phyloP scores from a whole-genome alignment of 2,113 vertebrate species.

The Hemibagrus wyckioides region DNA sequence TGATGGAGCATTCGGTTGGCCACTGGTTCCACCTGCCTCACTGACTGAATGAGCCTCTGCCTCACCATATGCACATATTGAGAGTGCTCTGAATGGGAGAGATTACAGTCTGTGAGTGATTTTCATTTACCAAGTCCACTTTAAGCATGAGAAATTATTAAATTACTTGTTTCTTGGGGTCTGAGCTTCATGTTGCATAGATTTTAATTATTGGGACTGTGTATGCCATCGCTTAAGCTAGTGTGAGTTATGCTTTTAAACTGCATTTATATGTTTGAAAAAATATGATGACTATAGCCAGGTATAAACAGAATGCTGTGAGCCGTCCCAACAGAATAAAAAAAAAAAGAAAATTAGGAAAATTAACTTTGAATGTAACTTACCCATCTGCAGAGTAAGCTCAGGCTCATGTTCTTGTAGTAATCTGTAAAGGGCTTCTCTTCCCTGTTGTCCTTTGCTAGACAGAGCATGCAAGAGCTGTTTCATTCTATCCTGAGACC shows the following conservation, averaged over 20 bases:
- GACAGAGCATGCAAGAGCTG: background rate
- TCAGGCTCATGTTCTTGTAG: conserved; percentile 37
- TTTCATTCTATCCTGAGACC: conserved; percentile 15
- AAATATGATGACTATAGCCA: too few relatives aligned
- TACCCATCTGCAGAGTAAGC: conserved; percentile 36
- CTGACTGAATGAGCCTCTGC: conserved; percentile 15
- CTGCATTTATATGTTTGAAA: too few relatives aligned
- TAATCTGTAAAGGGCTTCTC: conserved; percentile 17
- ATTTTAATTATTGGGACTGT: too few relatives aligned
- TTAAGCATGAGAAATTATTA: background rate
- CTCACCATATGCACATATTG: background rate
- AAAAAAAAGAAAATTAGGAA: background rate
- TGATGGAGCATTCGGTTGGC: conserved; percentile 11
- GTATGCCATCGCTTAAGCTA: too few relatives aligned
- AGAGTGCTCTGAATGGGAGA: conserved; percentile 18
- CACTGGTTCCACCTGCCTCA: conserved; percentile 23
- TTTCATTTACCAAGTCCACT: background rate
- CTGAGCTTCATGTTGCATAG: too few relatives aligned
- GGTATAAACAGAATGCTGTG: background rate
- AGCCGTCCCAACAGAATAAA: background rate
- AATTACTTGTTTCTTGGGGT: too few relatives aligned
- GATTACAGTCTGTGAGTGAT: background rate
- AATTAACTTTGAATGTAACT: background rate
- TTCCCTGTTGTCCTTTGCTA: background rate
- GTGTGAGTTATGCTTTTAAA: too few relatives aligned